phyloP scores from a whole-genome alignment of 2,797 vertebrate species.

The Kryptolebias ocellatus region DNA sequence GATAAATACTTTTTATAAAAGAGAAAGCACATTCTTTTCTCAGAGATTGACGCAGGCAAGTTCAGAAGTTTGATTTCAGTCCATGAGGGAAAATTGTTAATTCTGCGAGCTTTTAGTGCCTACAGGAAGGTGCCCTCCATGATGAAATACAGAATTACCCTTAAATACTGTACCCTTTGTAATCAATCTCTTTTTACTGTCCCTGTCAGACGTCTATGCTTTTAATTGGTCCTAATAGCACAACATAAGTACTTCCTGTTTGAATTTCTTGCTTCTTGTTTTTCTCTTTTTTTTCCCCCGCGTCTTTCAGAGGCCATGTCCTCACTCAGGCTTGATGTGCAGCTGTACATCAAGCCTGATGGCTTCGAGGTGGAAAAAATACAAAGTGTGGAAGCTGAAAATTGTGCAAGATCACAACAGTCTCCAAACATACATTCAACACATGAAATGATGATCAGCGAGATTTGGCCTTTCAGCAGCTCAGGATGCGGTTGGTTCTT shows the following conservation, averaged over 20 bases:
- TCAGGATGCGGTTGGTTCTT: constrained; percentile 56
- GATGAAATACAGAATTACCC: constrained; percentile 34
- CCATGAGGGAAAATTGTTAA: not conserved
- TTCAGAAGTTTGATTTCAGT: not conserved
- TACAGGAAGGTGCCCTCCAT: constrained; percentile 11
- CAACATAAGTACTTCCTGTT: constrained; percentile 87
- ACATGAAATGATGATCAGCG: constrained; percentile 38
- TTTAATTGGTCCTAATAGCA: constrained; percentile 76
- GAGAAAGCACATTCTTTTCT: not conserved
- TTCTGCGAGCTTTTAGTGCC: not conserved
- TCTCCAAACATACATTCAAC: constrained; percentile 44
- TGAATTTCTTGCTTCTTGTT: constrained; percentile 88
- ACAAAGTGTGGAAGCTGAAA: not conserved
- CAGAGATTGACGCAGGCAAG: not conserved
- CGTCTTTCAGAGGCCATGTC: constrained; percentile 76
- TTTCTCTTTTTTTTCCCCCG: constrained; percentile 57
- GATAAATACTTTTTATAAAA: not conserved
- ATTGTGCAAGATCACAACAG: constrained; percentile 22
- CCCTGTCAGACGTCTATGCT: constrained; percentile 54
- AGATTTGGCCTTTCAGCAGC: constrained; percentile 44
- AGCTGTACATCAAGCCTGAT: constrained; percentile 52
- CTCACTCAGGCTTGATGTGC: constrained; percentile 69
- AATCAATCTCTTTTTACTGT: constrained; percentile 56
- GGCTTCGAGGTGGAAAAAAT: not conserved
- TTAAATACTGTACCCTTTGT: constrained; percentile 20